Evolutionary conservation across 2,888 invertebrate genomes (phyloP).

Genomic region (Pecten maximus): DNA sequence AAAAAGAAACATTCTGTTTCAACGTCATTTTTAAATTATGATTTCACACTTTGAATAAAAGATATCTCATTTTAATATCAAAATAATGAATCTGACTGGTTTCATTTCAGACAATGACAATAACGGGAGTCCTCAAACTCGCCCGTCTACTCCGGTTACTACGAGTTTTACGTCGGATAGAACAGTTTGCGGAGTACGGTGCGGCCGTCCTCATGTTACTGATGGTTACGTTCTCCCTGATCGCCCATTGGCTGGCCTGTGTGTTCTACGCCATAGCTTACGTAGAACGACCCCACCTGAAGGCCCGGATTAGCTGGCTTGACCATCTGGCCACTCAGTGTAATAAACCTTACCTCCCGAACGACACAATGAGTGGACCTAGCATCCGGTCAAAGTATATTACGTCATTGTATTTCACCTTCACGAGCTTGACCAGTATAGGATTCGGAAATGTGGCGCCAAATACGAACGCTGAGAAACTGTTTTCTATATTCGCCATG

Average conservation of each 20-base stretch:
- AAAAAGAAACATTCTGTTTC: too few species aligned
- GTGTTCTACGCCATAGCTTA: slow-evolving; percentile 83
- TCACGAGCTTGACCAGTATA: slow-evolving; percentile 82
- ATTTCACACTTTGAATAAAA: too few species aligned
- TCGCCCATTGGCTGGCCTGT: slow-evolving; percentile 83
- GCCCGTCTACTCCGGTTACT: slow-evolving; percentile 80
- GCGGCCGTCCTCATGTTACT: slow-evolving; percentile 81
- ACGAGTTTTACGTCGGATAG: slow-evolving; percentile 81
- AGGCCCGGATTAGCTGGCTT: slow-evolving; percentile 79
- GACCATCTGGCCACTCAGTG: slow-evolving; percentile 78
- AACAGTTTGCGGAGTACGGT: slow-evolving; percentile 82
- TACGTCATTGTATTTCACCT: slow-evolving; percentile 82
- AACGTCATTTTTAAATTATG: too few species aligned
- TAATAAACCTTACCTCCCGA: slow-evolving; percentile 77
- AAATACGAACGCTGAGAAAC: slow-evolving; percentile 82
- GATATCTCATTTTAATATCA: too few species aligned
- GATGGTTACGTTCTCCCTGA: slow-evolving; percentile 82
- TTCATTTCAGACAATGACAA: slow-evolving; percentile 80
- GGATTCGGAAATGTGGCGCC: slow-evolving; percentile 83
- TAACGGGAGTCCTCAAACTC: slow-evolving; percentile 81
- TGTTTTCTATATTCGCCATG: slow-evolving; percentile 83
- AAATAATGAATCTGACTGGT: too few species aligned
- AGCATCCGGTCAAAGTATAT: slow-evolving; percentile 81
- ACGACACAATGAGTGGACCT: slow-evolving; percentile 81
- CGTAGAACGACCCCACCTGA: slow-evolving; percentile 78